Conservation (phyloP, 2,888 invertebrate genomes). For the Acanthococcus lagerstroemiae region DNA sequence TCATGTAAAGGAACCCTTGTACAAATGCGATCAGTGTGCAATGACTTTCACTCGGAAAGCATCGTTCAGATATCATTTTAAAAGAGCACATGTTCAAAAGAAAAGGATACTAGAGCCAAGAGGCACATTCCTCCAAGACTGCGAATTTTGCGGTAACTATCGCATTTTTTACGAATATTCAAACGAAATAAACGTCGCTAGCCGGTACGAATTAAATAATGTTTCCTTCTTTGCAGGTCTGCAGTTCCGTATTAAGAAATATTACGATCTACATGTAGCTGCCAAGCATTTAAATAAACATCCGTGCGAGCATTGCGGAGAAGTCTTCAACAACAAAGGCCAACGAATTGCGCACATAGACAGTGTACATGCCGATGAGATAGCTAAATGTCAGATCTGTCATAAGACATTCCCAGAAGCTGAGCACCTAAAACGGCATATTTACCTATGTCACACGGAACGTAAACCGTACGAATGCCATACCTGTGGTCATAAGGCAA, state of each 20-base stretch:
- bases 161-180: background rate
- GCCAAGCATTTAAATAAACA: slow-evolving; percentile 12
- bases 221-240: slow-evolving; percentile 1
- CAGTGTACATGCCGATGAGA: background rate
- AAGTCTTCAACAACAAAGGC: slow-evolving; percentile 6
- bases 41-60: slow-evolving; percentile 15
- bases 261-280: slow-evolving; percentile 19
- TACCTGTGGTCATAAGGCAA: slow-evolving; percentile 17
- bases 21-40: slow-evolving; percentile 18
- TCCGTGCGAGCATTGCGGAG: slow-evolving; percentile 5
- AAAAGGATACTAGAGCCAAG: slow-evolving; percentile 20
- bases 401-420: slow-evolving; percentile 7
- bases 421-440: slow-evolving; percentile 12
- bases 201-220: background rate
- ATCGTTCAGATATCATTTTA: slow-evolving; percentile 17
- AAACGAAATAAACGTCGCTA: background rate
- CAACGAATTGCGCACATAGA: background rate
- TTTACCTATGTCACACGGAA: slow-evolving; percentile 14
- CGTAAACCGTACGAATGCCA: slow-evolving; percentile 21
- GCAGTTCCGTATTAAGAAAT: slow-evolving; percentile 19
- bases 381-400: background rate
- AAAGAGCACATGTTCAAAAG: slow-evolving; percentile 20
- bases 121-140: slow-evolving; percentile 21
- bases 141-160: slow-evolving; percentile 20
- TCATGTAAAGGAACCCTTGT: slow-evolving; percentile 6